Conservation (phyloP, 2,888 invertebrate species). For the Cantharis nigra region DNA sequence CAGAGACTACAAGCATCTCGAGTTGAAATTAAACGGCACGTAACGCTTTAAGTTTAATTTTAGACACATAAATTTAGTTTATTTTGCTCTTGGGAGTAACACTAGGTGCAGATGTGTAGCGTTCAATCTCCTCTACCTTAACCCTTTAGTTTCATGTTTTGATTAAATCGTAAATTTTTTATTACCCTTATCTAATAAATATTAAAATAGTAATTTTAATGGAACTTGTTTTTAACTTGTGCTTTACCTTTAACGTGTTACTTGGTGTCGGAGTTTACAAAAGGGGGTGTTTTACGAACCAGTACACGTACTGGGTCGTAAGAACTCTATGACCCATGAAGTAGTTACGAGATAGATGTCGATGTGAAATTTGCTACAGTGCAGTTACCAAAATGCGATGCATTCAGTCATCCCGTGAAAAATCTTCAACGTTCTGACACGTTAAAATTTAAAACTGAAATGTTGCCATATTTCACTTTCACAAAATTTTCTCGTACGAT, state of each 20-base stretch:
- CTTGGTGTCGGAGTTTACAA: not conserved
- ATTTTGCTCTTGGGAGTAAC: slow-evolving; percentile 38
- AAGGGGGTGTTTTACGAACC: slow-evolving; percentile 18
- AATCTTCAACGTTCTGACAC: slow-evolving; percentile 24
- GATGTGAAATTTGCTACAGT: slow-evolving; percentile 21
- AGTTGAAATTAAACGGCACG: slow-evolving; percentile 34
- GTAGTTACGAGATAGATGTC: slow-evolving; percentile 28
- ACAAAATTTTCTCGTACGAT: not conserved
- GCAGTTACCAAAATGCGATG: slow-evolving; percentile 16
- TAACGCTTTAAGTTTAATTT: slow-evolving; percentile 39
- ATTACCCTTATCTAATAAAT: not conserved
- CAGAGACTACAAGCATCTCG: slow-evolving; percentile 30
- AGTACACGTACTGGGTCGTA: slow-evolving; percentile 23
- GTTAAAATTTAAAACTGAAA: slow-evolving; percentile 13
- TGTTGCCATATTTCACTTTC: not conserved
- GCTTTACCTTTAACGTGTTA: not conserved
- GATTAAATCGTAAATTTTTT: not conserved
- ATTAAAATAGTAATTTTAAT: not conserved
- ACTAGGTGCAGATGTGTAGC: slow-evolving; percentile 30
- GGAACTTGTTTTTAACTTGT: not conserved
- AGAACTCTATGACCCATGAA: slow-evolving; percentile 27
- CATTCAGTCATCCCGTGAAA: slow-evolving; percentile 21
- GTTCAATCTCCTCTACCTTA: slow-evolving; percentile 3
- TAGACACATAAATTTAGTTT: slow-evolving; percentile 40
- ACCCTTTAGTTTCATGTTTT: not conserved